phyloP scores from a whole-genome alignment of 2,113 vertebrate genomes.

The Leucoraja erinaceus region DNA sequence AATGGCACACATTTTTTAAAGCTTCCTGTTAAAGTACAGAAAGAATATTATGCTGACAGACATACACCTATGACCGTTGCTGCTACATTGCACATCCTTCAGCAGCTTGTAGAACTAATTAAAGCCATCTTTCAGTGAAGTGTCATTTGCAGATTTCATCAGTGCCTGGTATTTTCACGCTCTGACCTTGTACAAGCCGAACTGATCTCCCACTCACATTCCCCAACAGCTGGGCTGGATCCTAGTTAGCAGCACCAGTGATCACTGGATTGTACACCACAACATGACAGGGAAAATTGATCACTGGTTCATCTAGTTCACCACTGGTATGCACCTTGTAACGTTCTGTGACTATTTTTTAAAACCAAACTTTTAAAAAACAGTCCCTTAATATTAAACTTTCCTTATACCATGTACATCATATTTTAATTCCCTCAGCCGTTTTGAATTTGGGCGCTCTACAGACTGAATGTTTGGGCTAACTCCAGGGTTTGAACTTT shows the following conservation, averaged over 20 bases:
- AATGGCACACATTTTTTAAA: background rate
- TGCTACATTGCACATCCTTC: slow-evolving; percentile 40
- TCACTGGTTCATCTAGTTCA: slow-evolving; percentile 18
- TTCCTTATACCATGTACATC: background rate
- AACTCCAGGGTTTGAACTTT: background rate
- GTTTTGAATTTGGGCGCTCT: background rate
- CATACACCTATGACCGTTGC: background rate
- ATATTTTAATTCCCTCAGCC: background rate
- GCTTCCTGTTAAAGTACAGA: slow-evolving; percentile 8
- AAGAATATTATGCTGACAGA: slow-evolving; percentile 29
- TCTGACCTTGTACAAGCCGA: slow-evolving; percentile 39
- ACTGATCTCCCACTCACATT: background rate
- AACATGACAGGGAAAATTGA: slow-evolving; percentile 38
- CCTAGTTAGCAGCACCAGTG: background rate
- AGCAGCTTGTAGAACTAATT: slow-evolving; percentile 41
- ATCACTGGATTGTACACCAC: slow-evolving; percentile 22
- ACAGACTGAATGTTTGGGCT: background rate
- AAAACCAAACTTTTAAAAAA: background rate
- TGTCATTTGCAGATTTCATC: slow-evolving; percentile 31
- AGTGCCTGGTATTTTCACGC: background rate
- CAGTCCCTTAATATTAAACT: background rate
- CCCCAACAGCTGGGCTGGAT: slow-evolving; percentile 29
- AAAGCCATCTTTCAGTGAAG: slow-evolving; percentile 40
- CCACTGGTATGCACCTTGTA: background rate
- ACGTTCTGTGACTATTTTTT: background rate